These are phyloP conservation scores for Periophthalmodon schlosseri DNA, from an alignment of 2,113 vertebrate species.

Conservation along the genomic window DNA sequence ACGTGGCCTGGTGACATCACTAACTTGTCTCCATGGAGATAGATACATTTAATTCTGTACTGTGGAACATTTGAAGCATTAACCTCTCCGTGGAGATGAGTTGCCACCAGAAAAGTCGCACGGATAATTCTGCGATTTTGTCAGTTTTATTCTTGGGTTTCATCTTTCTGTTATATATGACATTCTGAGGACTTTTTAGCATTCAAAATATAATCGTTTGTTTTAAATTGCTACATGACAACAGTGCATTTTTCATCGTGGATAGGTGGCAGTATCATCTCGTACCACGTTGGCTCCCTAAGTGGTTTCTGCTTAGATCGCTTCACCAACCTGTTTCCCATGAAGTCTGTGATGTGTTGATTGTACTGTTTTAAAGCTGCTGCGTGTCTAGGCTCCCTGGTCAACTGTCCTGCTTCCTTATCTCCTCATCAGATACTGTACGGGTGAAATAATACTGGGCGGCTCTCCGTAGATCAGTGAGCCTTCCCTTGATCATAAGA, in stretches of 20 bases:
- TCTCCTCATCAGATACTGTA: constrained; percentile 18
- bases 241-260: too few relatives aligned
- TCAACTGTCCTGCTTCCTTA: constrained; percentile 44
- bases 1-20: neutral
- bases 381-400: constrained; percentile 10
- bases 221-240: too few relatives aligned
- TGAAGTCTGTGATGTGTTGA: constrained; percentile 18
- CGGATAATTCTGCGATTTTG: neutral
- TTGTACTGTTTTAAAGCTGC: neutral
- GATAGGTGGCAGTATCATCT: neutral
- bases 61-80: too few relatives aligned
- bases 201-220: too few relatives aligned
- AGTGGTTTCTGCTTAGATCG: constrained; percentile 19
- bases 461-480: constrained; percentile 17
- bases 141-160: too few relatives aligned
- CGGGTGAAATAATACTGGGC: constrained; percentile 13
- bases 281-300: neutral
- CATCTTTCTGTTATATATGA: too few relatives aligned
- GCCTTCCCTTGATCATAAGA: neutral
- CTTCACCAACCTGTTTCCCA: neutral
- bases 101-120: too few relatives aligned
- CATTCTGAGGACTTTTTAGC: too few relatives aligned
- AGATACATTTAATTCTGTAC: too few relatives aligned
- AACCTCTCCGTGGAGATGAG: too few relatives aligned
- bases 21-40: neutral